These are phyloP conservation scores for Siniperca scherzeri DNA, from an alignment of 2,797 vertebrate genomes.

Conservation along the genomic window DNA sequence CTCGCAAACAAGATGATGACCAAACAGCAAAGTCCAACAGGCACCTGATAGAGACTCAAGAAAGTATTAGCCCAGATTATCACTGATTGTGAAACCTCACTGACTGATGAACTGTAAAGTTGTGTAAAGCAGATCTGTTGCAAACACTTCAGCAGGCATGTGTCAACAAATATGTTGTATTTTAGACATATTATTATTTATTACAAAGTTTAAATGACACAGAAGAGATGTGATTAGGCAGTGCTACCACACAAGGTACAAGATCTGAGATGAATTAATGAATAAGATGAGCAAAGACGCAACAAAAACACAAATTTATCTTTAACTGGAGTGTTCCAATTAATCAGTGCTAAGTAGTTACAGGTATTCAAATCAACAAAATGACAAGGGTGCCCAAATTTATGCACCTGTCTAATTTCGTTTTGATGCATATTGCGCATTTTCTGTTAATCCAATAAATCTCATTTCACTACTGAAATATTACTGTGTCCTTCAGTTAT, in stretches of 20 bases:
- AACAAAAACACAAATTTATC: background rate
- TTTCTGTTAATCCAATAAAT: too few species aligned
- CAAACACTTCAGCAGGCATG: background rate
- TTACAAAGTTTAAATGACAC: background rate
- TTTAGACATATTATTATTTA: background rate
- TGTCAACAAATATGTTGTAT: background rate
- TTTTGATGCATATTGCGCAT: too few species aligned
- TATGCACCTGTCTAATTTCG: too few species aligned
- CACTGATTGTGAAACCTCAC: constrained; percentile 54
- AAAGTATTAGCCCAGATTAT: constrained; percentile 51
- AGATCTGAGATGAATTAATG: background rate
- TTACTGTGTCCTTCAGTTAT: too few species aligned
- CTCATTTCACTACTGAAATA: too few species aligned
- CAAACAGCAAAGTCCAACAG: constrained; percentile 71
- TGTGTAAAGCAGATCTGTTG: constrained; percentile 57
- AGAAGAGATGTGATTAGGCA: background rate
- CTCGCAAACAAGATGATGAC: constrained; percentile 40
- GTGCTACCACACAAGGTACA: background rate
- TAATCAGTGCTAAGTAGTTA: too few species aligned
- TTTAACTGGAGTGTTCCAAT: too few species aligned
- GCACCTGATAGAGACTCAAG: constrained; percentile 39
- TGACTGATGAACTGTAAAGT: constrained; percentile 47
- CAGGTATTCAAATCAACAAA: too few species aligned
- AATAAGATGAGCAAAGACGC: background rate
- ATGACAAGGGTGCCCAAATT: too few species aligned